A percentile compares a stretch with the other conserved stretches of the same genome.
Evolutionary conservation across 2,797 vertebrate genomes (phyloP).

Genomic region (Acrossocheilus fasciatus): DNA sequence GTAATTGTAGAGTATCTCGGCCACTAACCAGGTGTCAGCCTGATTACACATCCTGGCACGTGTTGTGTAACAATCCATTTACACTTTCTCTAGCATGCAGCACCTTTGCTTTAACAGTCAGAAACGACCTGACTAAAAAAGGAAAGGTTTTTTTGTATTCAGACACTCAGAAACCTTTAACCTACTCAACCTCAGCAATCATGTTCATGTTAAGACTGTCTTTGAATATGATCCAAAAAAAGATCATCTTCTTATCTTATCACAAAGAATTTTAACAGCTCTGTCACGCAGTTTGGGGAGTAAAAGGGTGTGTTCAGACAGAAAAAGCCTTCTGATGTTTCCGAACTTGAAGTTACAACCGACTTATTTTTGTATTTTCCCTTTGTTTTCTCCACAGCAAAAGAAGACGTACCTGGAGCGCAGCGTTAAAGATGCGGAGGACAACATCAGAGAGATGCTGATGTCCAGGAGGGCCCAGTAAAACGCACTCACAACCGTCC

Average conservation of each 20-base stretch:
- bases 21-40: background rate
- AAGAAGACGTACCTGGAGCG: constrained; percentile 95
- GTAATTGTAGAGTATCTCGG: constrained; percentile 21
- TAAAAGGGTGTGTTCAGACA: constrained; percentile 30
- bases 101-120: background rate
- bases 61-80: constrained; percentile 9
- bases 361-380: background rate
- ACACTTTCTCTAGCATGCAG: constrained; percentile 20
- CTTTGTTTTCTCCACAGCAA: constrained; percentile 80
- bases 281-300: constrained; percentile 21
- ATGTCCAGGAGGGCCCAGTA: constrained; percentile 90
- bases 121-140: background rate
- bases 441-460: constrained; percentile 97
- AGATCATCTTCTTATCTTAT: constrained; percentile 38
- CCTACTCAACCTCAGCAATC: background rate
- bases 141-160: background rate
- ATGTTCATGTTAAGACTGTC: background rate
- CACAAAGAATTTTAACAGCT: constrained; percentile 28
- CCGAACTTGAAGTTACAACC: background rate
- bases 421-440: constrained; percentile 95
- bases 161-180: background rate
- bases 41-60: constrained; percentile 27
- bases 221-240: background rate
- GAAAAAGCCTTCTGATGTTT: constrained; percentile 28
- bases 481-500: constrained; percentile 43